These are phyloP conservation scores for Melanophora roralis DNA, from an alignment of 2,888 invertebrate genomes.

Conservation along the genomic window DNA sequence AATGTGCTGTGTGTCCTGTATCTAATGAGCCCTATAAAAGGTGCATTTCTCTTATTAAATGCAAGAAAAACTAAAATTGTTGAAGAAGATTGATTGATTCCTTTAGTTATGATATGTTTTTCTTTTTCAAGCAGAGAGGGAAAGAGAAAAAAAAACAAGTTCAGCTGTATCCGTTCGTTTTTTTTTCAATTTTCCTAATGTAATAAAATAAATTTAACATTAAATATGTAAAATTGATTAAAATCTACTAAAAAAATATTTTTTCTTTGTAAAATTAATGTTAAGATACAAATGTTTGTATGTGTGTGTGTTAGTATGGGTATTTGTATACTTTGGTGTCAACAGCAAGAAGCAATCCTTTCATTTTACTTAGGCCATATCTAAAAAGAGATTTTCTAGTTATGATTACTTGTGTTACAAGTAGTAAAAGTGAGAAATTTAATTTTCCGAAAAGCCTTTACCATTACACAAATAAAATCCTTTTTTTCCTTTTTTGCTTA, in stretches of 20 bases:
- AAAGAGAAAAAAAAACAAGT: too few relatives aligned
- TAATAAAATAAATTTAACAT: neutral
- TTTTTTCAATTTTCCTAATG: neutral
- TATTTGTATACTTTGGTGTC: conserved; percentile 5
- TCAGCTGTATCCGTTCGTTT: conserved; percentile 44
- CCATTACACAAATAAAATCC: conserved; percentile 3
- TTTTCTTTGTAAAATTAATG: too few relatives aligned
- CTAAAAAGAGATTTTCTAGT: conserved; percentile 37
- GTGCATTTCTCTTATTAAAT: conserved; percentile 23
- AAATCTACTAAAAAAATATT: neutral
- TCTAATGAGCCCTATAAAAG: conserved; percentile 58
- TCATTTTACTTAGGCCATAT: neutral
- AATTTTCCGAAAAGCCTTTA: conserved; percentile 63
- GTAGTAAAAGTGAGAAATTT: conserved; percentile 56
- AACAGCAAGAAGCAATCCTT: conserved; percentile 36
- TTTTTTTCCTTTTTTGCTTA: conserved; percentile 4
- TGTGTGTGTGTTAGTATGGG: neutral
- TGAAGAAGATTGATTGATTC: conserved; percentile 55
- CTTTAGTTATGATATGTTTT: conserved; percentile 5
- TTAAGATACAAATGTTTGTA: too few relatives aligned
- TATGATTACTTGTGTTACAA: conserved; percentile 19
- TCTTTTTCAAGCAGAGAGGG: too few relatives aligned
- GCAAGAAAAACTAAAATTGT: conserved; percentile 18
- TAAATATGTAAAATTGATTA: conserved; percentile 1
- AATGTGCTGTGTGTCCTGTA: conserved; percentile 51